phyloP scores from a whole-genome alignment of 2,797 vertebrate species.

The Paedocypris micromegethes region DNA sequence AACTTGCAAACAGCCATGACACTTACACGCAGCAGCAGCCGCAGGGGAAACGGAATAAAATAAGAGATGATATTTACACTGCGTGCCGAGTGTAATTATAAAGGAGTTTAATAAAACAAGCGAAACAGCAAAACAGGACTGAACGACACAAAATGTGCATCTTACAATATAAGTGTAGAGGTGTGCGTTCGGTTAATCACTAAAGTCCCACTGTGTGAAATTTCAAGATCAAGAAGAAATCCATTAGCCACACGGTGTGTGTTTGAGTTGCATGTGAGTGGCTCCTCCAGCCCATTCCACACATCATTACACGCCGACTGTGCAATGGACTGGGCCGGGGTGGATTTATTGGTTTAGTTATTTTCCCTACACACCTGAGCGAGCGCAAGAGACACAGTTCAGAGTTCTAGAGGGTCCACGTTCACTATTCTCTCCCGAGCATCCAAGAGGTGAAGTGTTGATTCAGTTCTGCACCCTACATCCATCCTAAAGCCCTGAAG shows the following conservation, averaged over 20 bases:
- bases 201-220: background rate
- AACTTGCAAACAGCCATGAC: too few relatives aligned
- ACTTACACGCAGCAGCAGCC: too few relatives aligned
- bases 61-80: too few relatives aligned
- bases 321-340: background rate
- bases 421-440: background rate
- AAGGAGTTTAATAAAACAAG: too few relatives aligned
- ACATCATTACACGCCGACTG: slow-evolving; percentile 21
- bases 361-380: slow-evolving; percentile 44
- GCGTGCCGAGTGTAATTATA: too few relatives aligned
- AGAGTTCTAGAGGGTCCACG: background rate
- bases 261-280: slow-evolving; percentile 10
- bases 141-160: too few relatives aligned
- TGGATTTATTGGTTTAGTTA: slow-evolving; percentile 45
- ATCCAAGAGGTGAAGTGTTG: slow-evolving; percentile 34
- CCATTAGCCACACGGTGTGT: slow-evolving; percentile 8
- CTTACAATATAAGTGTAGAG: too few relatives aligned
- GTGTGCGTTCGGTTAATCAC: too few relatives aligned
- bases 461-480: slow-evolving; percentile 51
- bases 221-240: background rate
- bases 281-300: slow-evolving; percentile 30
- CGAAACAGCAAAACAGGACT: too few relatives aligned
- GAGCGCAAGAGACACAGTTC: slow-evolving; percentile 6
- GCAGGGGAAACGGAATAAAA: too few relatives aligned
- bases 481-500: slow-evolving; percentile 46